These are phyloP conservation scores for Archilochus colubris DNA, from an alignment of 2,113 vertebrate genomes.

Conservation along the genomic window DNA sequence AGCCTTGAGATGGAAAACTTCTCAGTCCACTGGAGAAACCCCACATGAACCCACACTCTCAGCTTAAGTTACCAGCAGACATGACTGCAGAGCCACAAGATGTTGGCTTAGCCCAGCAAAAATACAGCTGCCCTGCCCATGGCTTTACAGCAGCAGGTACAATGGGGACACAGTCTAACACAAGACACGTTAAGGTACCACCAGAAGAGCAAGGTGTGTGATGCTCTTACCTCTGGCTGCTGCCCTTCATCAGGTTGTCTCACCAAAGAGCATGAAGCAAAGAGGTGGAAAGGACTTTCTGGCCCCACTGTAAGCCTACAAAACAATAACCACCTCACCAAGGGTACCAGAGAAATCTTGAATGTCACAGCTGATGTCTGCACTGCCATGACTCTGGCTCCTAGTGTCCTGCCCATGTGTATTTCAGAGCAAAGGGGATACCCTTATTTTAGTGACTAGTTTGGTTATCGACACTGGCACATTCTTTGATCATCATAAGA, in stretches of 20 bases:
- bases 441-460: background rate
- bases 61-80: background rate
- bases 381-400: background rate
- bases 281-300: background rate
- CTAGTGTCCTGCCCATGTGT: accelerated
- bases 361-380: background rate
- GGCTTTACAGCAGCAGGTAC: background rate
- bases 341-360: background rate
- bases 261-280: background rate
- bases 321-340: background rate
- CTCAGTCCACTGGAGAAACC: background rate
- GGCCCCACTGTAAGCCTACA: background rate
- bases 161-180: accelerated
- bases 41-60: background rate
- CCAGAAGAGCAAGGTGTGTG: background rate
- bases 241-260: background rate
- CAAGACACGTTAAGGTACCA: background rate
- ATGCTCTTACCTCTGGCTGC: background rate
- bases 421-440: background rate
- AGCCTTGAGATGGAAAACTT: background rate
- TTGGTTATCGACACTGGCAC: background rate
- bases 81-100: background rate
- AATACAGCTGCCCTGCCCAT: accelerated
- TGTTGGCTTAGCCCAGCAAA: background rate
- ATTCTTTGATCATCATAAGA: background rate